Evolutionary conservation across 2,797 vertebrate genomes (phyloP).

Genomic region (Chrysocyon brachyurus): DNA sequence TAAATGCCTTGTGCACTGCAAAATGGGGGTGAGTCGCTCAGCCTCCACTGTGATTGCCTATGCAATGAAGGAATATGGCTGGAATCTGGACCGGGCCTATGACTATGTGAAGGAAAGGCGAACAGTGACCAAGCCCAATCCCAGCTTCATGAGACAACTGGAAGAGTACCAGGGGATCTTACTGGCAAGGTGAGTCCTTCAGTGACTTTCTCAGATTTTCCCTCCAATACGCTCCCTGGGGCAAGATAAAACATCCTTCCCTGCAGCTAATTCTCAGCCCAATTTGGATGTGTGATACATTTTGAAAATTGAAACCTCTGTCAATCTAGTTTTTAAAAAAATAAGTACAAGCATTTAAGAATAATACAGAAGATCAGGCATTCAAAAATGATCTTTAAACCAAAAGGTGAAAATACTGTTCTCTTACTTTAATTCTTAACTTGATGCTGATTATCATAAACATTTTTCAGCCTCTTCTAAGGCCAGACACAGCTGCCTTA

Average conservation of each 20-base stretch:
- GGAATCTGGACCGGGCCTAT: slow-evolving; percentile 96
- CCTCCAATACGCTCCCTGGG: background rate
- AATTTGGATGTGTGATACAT: slow-evolving; percentile 17
- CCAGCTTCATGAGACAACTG: slow-evolving; percentile 98
- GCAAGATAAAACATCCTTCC: background rate
- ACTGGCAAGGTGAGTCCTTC: slow-evolving; percentile 93
- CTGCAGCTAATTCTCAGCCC: background rate
- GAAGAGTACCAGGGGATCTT: slow-evolving; percentile 99
- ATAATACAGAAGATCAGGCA: background rate
- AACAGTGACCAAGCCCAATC: slow-evolving; percentile 97
- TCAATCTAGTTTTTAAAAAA: slow-evolving; percentile 30
- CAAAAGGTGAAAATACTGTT: slow-evolving; percentile 46
- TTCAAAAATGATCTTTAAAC: background rate
- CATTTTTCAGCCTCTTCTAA: slow-evolving; percentile 34
- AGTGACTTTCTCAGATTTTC: slow-evolving; percentile 2
- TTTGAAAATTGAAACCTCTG: slow-evolving; percentile 44
- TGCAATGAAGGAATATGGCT: slow-evolving; percentile 99
- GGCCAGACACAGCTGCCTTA: background rate
- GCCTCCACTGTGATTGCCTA: slow-evolving; percentile 99
- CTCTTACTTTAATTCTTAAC: slow-evolving; percentile 45
- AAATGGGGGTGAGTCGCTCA: slow-evolving; percentile 98
- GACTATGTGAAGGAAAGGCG: slow-evolving; percentile 97
- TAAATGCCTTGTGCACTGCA: slow-evolving; percentile 99
- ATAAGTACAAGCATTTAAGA: background rate
- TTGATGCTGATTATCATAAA: slow-evolving; percentile 52